A percentile compares a stretch with the other conserved stretches of the same genome.
phyloP scores from a whole-genome alignment of 37 sponge, comb jelly and placozoan species.

The Halisarca cf. caerulea region DNA sequence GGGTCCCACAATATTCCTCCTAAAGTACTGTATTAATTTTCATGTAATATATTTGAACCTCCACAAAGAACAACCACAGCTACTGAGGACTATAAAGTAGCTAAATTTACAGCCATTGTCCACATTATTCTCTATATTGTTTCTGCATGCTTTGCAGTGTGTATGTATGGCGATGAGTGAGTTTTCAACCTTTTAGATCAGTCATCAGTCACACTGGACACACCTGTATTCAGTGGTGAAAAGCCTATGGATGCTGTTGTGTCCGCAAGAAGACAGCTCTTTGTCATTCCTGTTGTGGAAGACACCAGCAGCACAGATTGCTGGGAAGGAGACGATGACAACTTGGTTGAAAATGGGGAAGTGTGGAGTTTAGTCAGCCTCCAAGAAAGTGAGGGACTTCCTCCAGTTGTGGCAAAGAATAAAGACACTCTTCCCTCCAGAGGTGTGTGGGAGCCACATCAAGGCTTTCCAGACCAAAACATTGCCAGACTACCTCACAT shows the following conservation, averaged over 20 bases:
- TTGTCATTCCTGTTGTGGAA: slow-evolving; percentile 33
- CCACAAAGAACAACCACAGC: too few species aligned
- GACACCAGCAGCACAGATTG: neutral
- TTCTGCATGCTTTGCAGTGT: too few species aligned
- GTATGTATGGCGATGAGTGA: neutral
- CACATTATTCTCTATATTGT: too few species aligned
- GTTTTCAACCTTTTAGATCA: too few species aligned
- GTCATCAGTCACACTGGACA: slow-evolving; percentile 37
- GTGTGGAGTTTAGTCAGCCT: slow-evolving; percentile 7
- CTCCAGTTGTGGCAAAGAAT: neutral
- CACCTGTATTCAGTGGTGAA: slow-evolving; percentile 51
- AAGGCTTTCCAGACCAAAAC: neutral
- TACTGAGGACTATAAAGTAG: too few species aligned
- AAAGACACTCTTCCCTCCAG: neutral
- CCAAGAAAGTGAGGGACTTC: neutral
- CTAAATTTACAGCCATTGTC: too few species aligned
- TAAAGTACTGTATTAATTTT: too few species aligned
- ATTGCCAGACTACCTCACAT: neutral
- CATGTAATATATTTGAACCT: too few species aligned
- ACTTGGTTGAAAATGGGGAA: neutral
- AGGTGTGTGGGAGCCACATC: too few species aligned
- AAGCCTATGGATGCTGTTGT: slow-evolving; percentile 46
- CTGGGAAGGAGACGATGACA: neutral
- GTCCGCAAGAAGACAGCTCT: slow-evolving; percentile 56
- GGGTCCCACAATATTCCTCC: too few species aligned